Evolutionary conservation across 2,113 vertebrate species (phyloP), one percentile per base, ranked within the genome.

Genomic region (Felis catus): DNA sequence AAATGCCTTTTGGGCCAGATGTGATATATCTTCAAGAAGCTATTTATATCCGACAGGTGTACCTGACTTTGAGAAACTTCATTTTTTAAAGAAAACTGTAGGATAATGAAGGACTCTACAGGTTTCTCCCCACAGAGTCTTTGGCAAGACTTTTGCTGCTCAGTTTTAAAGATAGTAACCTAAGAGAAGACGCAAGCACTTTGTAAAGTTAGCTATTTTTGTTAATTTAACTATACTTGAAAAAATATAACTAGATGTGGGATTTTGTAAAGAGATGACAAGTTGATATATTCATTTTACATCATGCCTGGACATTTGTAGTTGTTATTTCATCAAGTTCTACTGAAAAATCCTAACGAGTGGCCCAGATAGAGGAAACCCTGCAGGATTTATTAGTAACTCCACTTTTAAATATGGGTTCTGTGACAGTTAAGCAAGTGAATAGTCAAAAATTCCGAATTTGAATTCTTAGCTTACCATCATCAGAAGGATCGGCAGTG

Each of bases 1-100:
- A 92, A 92, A 71, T 90, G 39, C 80, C 84, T 95, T 89, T 93
- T 85, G 63, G 36, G 78, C 39, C 33, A 94, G 51, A 71, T 93
- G 63, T 90, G 25, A 15, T 61, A 16, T 18, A 39, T 18, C 76
- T 93, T 93, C 70, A 79, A 48, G 92, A 97, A 94, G n/a, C 29
- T 45, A 70, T 87, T 96, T 87, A 61, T 97, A 88, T 53, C 63
- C 23, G 33, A 31, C 27, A 83, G 55, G 81, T 88, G 0, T 94
- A 63, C 53, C 51, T 65, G 25, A 79, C 63, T 92, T 94, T 90
- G 63, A 85, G 82, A 95, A 93, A 39, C 48, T 58, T 88, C 14
- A 53, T 23, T 63, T 84, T 71, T 36, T 23, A 31, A 79, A 66
- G 31, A 36, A 66, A 36, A 39, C 9, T 79, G 21, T 68, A 92